Conservation (phyloP, 1,140 invertebrate genomes). For the Glomeris maerens region DNA sequence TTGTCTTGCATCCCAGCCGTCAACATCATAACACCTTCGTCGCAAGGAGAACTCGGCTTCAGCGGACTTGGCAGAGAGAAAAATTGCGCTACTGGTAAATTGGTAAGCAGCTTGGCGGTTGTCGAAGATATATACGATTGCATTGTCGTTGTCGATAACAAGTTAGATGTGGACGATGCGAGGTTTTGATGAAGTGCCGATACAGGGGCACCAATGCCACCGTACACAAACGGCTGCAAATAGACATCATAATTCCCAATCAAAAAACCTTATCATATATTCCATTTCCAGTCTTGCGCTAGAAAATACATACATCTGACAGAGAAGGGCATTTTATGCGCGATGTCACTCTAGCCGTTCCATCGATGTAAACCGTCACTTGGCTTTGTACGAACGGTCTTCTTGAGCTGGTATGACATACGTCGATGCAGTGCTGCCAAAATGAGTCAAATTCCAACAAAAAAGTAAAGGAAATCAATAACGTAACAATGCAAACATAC, state of each 20-base stretch:
- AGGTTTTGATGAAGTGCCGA: no score
- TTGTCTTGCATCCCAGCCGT: constrained; percentile 38
- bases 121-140: no score
- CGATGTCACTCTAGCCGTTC: constrained; percentile 36
- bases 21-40: constrained; percentile 38
- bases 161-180: no score
- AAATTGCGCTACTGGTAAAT: constrained; percentile 4
- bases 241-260: constrained; percentile 8
- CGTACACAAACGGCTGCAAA: constrained; percentile 35
- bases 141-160: no score
- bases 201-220: constrained; percentile 33
- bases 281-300: neutral
- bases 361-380: constrained; percentile 45
- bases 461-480: neutral
- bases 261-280: neutral
- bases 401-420: constrained; percentile 40
- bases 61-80: constrained; percentile 8
- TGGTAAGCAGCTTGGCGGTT: neutral
- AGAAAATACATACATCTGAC: constrained; percentile 36
- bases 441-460: neutral
- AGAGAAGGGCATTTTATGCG: constrained; percentile 43
- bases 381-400: constrained; percentile 47
- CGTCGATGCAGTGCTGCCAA: constrained; percentile 41
- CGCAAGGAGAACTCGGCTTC: constrained; percentile 23
- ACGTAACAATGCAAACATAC: constrained; percentile 16